A percentile compares a stretch with the other conserved stretches of the same genome.
These are phyloP conservation scores for Phymorhynchus buccinoides DNA, from an alignment of 1,140 invertebrate genomes.

Conservation along the genomic window DNA sequence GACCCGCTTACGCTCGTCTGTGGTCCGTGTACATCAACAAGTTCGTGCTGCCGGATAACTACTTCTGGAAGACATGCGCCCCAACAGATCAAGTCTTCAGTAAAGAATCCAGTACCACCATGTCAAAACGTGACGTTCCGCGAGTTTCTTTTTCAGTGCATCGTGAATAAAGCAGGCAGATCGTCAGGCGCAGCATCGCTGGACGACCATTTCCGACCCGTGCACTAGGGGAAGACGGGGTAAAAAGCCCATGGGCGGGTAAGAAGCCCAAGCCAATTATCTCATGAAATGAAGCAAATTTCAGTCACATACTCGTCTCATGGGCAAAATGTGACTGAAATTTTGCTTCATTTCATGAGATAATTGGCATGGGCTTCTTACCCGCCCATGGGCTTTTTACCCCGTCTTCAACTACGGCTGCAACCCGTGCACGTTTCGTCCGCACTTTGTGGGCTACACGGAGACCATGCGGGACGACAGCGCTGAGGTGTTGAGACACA, in stretches of 20 bases:
- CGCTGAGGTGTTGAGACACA: not conserved
- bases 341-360: too few species aligned
- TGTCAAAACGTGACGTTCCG: conserved; percentile 34
- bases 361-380: too few species aligned
- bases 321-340: too few species aligned
- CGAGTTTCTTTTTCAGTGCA: conserved; percentile 45
- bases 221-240: too few species aligned
- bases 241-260: too few species aligned
- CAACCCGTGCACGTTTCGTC: conserved; percentile 37
- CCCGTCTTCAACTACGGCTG: too few species aligned
- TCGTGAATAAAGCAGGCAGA: not conserved
- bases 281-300: too few species aligned
- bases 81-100: conserved; percentile 17
- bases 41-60: conserved; percentile 40
- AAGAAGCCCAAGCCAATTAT: too few species aligned
- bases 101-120: not conserved
- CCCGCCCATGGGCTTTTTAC: too few species aligned
- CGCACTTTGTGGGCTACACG: conserved; percentile 37
- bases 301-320: too few species aligned
- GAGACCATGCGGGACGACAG: conserved; percentile 38
- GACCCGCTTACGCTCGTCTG: conserved; percentile 40
- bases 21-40: conserved; percentile 47
- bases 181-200: not conserved
- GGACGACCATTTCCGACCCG: conserved; percentile 38
- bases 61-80: conserved; percentile 30